Conservation (phyloP, 2,888 invertebrate species). For the Brachycybe producta region DNA sequence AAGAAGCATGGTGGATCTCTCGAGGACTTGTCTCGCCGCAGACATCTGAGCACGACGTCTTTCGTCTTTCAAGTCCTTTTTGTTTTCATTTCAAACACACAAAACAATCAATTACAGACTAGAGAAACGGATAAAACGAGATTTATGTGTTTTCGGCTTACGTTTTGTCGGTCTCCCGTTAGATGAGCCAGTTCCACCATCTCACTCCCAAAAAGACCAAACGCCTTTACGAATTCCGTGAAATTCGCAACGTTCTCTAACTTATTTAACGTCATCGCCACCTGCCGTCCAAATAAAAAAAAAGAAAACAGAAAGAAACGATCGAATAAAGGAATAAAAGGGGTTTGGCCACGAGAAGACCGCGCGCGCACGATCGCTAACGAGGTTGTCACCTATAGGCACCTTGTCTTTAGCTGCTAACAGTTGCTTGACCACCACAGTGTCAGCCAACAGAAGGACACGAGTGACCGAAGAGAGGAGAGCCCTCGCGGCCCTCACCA, state of each 20-base stretch:
- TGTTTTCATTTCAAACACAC: no score
- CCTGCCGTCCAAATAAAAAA: constrained; percentile 20
- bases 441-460: constrained; percentile 89
- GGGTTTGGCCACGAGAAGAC: neutral
- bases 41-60: constrained; percentile 89
- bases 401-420: constrained; percentile 92
- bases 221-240: constrained; percentile 95
- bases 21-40: constrained; percentile 85
- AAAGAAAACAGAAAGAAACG: neutral
- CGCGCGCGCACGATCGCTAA: neutral
- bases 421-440: constrained; percentile 92
- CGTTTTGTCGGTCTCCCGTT: constrained; percentile 69
- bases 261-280: constrained; percentile 27
- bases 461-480: constrained; percentile 88
- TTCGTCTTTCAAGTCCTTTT: constrained; percentile 54
- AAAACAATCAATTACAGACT: no score
- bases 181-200: constrained; percentile 97
- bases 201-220: constrained; percentile 94
- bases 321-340: neutral
- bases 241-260: constrained; percentile 40
- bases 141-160: constrained; percentile 25
- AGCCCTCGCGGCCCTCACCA: constrained; percentile 85
- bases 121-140: no score
- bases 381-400: constrained; percentile 5
- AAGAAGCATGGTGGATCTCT: constrained; percentile 91